Conservation (phyloP, 2,797 vertebrate genomes). For the Poecilia picta region DNA sequence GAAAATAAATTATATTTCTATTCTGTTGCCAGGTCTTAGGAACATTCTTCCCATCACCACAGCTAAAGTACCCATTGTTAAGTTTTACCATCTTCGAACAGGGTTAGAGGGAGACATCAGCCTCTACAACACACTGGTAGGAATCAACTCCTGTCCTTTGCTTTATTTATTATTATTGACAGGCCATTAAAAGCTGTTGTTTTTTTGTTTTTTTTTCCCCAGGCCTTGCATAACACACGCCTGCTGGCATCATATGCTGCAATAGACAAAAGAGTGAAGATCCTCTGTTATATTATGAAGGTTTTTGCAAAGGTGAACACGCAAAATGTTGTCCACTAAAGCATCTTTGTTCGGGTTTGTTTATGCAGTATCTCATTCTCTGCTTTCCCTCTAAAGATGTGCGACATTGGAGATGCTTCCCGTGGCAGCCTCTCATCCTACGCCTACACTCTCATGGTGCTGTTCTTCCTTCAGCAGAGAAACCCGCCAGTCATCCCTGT, state of each 20-base stretch:
- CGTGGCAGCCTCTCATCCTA: constrained; percentile 96
- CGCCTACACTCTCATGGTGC: constrained; percentile 96
- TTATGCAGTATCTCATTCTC: background rate
- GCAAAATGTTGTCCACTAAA: background rate
- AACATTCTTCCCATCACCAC: constrained; percentile 97
- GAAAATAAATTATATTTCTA: background rate
- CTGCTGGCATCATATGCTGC: constrained; percentile 90
- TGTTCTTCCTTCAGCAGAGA: constrained; percentile 95
- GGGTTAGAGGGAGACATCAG: constrained; percentile 97
- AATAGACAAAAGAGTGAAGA: constrained; percentile 91
- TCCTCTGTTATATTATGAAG: constrained; percentile 97
- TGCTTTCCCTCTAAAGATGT: constrained; percentile 81
- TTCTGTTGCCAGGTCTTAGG: constrained; percentile 82
- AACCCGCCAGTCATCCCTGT: constrained; percentile 92
- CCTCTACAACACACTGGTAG: constrained; percentile 96
- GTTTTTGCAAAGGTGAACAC: constrained; percentile 91
- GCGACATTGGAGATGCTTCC: constrained; percentile 96
- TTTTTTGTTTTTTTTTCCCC: background rate
- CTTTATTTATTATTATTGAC: background rate
- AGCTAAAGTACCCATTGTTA: constrained; percentile 97
- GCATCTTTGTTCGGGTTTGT: background rate
- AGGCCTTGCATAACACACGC: constrained; percentile 94
- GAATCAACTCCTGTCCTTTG: background rate
- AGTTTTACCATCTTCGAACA: constrained; percentile 92
- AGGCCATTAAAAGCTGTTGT: background rate